phyloP scores from a whole-genome alignment of 2,797 vertebrate genomes.

The Thamnophis elegans region DNA sequence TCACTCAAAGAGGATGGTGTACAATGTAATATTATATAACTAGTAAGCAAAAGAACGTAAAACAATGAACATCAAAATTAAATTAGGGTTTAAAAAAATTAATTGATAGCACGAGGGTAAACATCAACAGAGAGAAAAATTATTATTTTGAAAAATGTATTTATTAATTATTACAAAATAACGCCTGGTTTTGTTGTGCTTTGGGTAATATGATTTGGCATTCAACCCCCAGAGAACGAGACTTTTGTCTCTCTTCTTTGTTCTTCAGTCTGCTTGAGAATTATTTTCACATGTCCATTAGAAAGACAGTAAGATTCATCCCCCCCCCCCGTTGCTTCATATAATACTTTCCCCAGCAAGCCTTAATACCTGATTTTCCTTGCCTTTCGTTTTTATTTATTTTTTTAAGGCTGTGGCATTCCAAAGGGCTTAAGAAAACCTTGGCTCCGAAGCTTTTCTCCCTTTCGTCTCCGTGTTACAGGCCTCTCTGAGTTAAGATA shows the following conservation, averaged over 20 bases:
- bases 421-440: constrained; percentile 63
- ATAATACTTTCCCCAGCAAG: constrained; percentile 58
- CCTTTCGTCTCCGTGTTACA: constrained; percentile 58
- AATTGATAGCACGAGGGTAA: not conserved
- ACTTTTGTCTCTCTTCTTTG: constrained; percentile 56
- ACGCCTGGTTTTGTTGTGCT: constrained; percentile 67
- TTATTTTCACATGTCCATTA: constrained; percentile 67
- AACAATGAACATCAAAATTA: not conserved
- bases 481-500: constrained; percentile 63
- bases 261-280: constrained; percentile 49
- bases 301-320: constrained; percentile 59
- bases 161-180: not conserved
- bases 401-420: constrained; percentile 60
- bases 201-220: constrained; percentile 69
- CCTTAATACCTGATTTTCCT: constrained; percentile 60
- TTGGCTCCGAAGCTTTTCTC: constrained; percentile 56
- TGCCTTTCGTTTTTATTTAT: constrained; percentile 30
- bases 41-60: not conserved
- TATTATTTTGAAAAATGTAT: constrained; percentile 18
- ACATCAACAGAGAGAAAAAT: not conserved
- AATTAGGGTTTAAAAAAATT: not conserved
- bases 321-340: constrained; percentile 63
- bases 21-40: not conserved
- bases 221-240: constrained; percentile 64
- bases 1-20: not conserved